Evolutionary conservation across 2,113 vertebrate genomes (phyloP).

Genomic region (Nesospiza acunhae): DNA sequence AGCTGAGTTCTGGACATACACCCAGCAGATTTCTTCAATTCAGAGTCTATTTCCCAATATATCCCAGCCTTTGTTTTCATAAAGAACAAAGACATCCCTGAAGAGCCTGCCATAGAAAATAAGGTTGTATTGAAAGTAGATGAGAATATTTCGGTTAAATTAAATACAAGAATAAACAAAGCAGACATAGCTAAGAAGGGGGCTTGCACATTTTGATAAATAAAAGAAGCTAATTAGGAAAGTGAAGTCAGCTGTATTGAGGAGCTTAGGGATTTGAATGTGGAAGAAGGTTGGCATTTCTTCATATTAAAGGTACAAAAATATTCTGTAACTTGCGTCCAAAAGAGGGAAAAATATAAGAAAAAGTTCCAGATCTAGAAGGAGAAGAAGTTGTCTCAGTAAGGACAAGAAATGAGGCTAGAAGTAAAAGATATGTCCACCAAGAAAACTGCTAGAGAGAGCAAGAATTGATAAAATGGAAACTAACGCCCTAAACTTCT

Average conservation of each 20-base stretch:
- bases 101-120: background rate
- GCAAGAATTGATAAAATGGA: background rate
- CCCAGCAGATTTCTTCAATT: background rate
- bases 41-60: background rate
- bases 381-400: background rate
- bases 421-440: background rate
- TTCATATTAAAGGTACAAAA: background rate
- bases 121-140: background rate
- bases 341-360: background rate
- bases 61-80: background rate
- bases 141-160: background rate
- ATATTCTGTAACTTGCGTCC: background rate
- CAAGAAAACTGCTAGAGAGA: background rate
- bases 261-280: background rate
- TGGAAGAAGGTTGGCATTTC: background rate
- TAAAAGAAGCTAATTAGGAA: conserved; percentile 30
- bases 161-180: conserved; percentile 1
- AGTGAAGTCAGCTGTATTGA: background rate
- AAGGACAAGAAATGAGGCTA: background rate
- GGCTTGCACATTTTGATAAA: background rate
- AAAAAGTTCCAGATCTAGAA: background rate
- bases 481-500: background rate
- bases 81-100: background rate
- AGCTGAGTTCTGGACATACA: background rate
- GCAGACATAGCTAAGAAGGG: background rate